Conservation (phyloP, 2,113 vertebrate genomes). For the Erythrocercus mccallii region DNA sequence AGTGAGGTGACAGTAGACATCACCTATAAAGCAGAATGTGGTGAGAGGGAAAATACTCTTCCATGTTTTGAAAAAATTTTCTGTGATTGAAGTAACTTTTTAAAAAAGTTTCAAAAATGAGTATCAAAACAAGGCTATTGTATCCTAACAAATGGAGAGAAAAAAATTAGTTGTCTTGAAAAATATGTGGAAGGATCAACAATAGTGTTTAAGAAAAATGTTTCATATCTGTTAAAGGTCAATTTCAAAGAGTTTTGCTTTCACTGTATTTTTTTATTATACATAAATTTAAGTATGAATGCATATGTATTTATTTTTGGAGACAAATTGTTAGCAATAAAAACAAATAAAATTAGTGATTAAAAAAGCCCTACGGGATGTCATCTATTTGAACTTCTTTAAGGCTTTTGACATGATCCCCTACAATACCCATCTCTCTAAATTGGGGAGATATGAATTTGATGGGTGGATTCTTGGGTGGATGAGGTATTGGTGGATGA, state of each 20-base stretch:
- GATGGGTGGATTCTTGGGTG: background rate
- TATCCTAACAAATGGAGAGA: background rate
- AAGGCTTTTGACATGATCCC: background rate
- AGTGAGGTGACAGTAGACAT: background rate
- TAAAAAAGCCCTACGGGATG: accelerated
- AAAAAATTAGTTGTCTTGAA: background rate
- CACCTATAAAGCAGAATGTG: background rate
- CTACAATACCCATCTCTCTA: background rate
- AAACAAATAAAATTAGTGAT: background rate
- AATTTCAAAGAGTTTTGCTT: background rate
- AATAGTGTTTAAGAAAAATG: background rate
- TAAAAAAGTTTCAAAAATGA: background rate
- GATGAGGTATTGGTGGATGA: background rate
- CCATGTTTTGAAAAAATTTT: background rate
- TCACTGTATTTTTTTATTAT: background rate
- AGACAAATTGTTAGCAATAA: background rate
- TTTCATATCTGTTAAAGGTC: background rate
- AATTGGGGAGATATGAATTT: background rate
- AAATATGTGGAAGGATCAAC: background rate
- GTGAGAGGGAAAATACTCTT: background rate
- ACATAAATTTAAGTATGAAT: background rate
- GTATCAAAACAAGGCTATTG: background rate
- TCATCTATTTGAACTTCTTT: background rate
- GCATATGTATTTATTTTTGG: background rate
- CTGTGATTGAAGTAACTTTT: background rate